Percentiles rank a stretch among this genome's conserved stretches.
These are phyloP conservation scores for Yponomeuta cagnagella DNA, from an alignment of 2,888 invertebrate species.

Conservation along the genomic window DNA sequence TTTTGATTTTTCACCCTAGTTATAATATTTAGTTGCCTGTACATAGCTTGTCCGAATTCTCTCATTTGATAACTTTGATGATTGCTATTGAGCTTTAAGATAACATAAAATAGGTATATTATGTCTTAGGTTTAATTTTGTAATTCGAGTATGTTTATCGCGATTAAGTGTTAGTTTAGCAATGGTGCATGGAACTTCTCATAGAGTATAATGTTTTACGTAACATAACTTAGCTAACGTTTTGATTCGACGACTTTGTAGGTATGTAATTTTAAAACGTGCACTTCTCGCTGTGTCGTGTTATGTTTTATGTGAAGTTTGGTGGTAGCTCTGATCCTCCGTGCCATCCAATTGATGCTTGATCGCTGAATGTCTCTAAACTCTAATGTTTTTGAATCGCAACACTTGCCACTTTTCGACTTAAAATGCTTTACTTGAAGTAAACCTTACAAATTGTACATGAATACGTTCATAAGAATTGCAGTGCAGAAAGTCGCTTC, in stretches of 20 bases:
- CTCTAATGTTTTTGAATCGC: background rate
- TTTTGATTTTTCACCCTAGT: constrained; percentile 1
- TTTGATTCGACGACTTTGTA: constrained; percentile 9
- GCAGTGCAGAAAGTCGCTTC: background rate
- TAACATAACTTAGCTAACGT: constrained; percentile 2
- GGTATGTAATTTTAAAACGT: constrained; percentile 1
- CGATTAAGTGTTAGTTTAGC: constrained; percentile 2
- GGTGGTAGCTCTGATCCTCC: background rate
- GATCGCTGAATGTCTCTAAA: background rate
- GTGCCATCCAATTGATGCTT: background rate
- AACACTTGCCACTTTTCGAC: background rate
- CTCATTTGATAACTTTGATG: constrained; percentile 10
- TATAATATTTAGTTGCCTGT: constrained; percentile 9
- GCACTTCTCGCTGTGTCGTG: background rate
- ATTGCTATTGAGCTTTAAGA: constrained; percentile 13
- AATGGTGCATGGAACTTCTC: constrained; percentile 16
- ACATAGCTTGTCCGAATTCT: constrained; percentile 9
- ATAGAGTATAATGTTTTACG: constrained; percentile 11
- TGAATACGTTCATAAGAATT: too few relatives aligned
- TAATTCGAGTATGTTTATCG: constrained; percentile 1
- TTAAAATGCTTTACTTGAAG: background rate
- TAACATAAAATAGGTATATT: background rate
- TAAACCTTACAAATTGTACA: too few relatives aligned
- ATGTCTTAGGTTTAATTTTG: constrained; percentile 9
- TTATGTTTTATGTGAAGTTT: background rate